Percentiles rank a stretch among this genome's conserved stretches.
phyloP scores from a whole-genome alignment of 2,797 vertebrate species.

The Lithobates pipiens region DNA sequence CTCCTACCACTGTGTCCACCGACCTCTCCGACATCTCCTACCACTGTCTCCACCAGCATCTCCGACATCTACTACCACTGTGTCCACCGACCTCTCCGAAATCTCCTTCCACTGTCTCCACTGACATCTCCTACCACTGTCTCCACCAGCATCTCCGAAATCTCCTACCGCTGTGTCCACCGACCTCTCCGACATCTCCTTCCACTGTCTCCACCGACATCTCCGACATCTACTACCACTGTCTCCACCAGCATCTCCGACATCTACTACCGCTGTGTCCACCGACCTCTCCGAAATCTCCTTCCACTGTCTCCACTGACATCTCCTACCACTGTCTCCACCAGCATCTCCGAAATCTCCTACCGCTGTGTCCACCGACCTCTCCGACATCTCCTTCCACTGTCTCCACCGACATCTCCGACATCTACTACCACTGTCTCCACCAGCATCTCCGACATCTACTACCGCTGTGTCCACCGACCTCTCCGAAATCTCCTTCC shows the following conservation, averaged over 20 bases:
- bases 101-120: not conserved
- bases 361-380: not conserved
- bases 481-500: not conserved
- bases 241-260: too few relatives aligned
- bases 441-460: not conserved
- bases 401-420: not conserved
- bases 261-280: not conserved
- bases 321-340: not conserved
- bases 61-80: not conserved
- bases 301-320: not conserved
- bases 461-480: not conserved
- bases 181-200: not conserved
- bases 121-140: not conserved
- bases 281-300: not conserved
- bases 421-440: not conserved
- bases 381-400: not conserved
- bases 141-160: too few relatives aligned
- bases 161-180: not conserved
- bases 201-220: not conserved
- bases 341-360: too few relatives aligned
- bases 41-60: too few relatives aligned
- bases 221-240: not conserved
- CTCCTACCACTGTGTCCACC: too few relatives aligned
- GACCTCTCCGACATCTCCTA: too few relatives aligned
- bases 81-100: not conserved